Base-by-base conservation (phyloP, 2,888 invertebrate species). In the Neria commutata region DNA sequence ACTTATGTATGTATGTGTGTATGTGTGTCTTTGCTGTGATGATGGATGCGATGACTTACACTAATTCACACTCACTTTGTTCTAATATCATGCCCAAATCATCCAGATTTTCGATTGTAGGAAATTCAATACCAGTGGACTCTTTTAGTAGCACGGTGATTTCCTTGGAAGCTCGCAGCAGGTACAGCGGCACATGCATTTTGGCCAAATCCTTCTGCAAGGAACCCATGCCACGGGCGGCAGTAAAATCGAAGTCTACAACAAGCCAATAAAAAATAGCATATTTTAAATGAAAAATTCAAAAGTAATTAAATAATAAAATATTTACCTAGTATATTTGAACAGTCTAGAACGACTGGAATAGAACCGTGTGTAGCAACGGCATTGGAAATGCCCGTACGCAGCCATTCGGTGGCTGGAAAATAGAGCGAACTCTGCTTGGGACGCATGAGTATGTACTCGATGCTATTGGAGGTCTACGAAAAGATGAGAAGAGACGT, bases 401-500 rank as follows among this genome's bases (percentile, higher is more conserved):
- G 85, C 52, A 93, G 89, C 81, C 92, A 92, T 74, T 93, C 92
- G 17, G 92, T 88, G 1, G 92, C 91, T 0, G 92, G 92, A 77
- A 93, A 93, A 77, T 92, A 92, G 0, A 91, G 80, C 5, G 85
- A 78, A 68, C 91, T 92, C 69, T 92, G 91, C 54, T 90, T 90
- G 0, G 92, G 92, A 1, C 90, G 90, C 60, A 94, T 88, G 63
- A 90, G 76, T 11, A 93, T 84, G 78, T 92, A 93, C 65, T 88
- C 89, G 37, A 87, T 83, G 2, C 90, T 91, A 11, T 86, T 85
- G 5, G 81, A 74, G 17, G 88, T 89, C 91, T 92, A 82, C 37
- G 84, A 77, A 71, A 23, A 60, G 58, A 57, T n/a, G 60, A 53
- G 29, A 29, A 29, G 11, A 6, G 6, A 8, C 11, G 29, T 11